A percentile compares a stretch with the other conserved stretches of the same genome.
Conservation (phyloP, 53 echinoderm and acorn worm genomes). For the Patiria pectinifera region DNA sequence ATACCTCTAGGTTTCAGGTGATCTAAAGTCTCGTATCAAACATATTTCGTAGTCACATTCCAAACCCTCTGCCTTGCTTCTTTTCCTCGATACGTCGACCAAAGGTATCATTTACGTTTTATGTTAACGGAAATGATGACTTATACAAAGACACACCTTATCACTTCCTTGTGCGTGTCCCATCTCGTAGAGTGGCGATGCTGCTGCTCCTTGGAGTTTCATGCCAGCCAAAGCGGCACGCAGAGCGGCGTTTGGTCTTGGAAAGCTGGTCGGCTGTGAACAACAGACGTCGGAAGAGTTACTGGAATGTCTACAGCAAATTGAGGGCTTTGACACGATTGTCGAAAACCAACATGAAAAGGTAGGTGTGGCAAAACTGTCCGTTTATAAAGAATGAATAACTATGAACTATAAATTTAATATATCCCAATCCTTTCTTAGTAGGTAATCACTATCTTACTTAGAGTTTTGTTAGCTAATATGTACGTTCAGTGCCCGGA, state of each 20-base stretch:
- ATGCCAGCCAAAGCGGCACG: background rate
- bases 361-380: background rate
- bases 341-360: constrained; percentile 6
- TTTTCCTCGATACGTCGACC: too few species aligned
- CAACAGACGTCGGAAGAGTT: constrained; percentile 8
- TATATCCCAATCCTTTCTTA: too few species aligned
- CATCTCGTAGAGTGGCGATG: background rate
- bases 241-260: background rate
- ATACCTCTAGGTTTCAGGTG: too few species aligned
- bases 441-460: too few species aligned
- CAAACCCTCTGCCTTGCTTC: background rate
- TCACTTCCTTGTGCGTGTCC: background rate
- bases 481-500: constrained; percentile 31
- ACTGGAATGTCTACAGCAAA: constrained; percentile 50
- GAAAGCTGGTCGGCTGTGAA: constrained; percentile 40
- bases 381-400: background rate
- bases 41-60: background rate
- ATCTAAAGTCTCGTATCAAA: background rate
- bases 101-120: too few species aligned
- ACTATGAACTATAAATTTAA: too few species aligned
- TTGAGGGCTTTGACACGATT: background rate
- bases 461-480: background rate
- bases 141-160: background rate
- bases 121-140: too few species aligned
- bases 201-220: background rate